Base-by-base conservation (phyloP, 2,113 vertebrate species). In the Varanus komodoensis region DNA sequence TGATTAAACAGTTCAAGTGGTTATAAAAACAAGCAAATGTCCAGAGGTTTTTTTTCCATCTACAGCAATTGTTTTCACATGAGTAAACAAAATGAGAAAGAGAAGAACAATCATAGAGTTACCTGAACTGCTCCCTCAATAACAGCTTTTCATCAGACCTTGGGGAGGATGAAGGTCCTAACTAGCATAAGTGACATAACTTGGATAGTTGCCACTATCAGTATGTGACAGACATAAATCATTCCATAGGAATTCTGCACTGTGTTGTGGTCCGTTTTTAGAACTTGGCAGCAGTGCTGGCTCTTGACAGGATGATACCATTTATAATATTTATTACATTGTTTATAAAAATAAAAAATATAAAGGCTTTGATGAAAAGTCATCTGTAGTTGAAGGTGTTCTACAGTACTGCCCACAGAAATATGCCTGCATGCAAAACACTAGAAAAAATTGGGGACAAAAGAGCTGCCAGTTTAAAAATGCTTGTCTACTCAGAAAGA, bases 201-300 rank as follows among this genome's bases (percentile, higher is more conserved):
- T 29, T 95, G 94, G 89, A 92, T 68, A 0, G 0, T 78, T 92
- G 91, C 91, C 93, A 94, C 7, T 0, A 0, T 79, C 86, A 80
- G 92, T 95, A 83, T 89, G 92, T 81, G 80, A 87, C 0, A 0
- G 80, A 82, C 92, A 95, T 92, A 57, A 84, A 61, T 64, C 77
- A 74, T 78, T 92, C 87, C 85, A 80, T 0, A 9, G 92, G 61
- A 88, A 87, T 92, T 82, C 87, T 79, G 73, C 21, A 87, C 17
- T 44, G 17, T 0, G 78, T 15, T 61, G 14, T 44, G 14, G 14
- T 44, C 7, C 95, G 93, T 96, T 96, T 96, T 95, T 94, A 95
- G 92, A 93, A 78, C 1, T 0, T 75, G 52, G 69, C 52, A 50
- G 38, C n/a, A n/a, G 14, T 2, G 8, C 48, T 73, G 68, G 21